Evolutionary conservation across 2,797 vertebrate species (phyloP).

Genomic region (Takifugu rubripes): DNA sequence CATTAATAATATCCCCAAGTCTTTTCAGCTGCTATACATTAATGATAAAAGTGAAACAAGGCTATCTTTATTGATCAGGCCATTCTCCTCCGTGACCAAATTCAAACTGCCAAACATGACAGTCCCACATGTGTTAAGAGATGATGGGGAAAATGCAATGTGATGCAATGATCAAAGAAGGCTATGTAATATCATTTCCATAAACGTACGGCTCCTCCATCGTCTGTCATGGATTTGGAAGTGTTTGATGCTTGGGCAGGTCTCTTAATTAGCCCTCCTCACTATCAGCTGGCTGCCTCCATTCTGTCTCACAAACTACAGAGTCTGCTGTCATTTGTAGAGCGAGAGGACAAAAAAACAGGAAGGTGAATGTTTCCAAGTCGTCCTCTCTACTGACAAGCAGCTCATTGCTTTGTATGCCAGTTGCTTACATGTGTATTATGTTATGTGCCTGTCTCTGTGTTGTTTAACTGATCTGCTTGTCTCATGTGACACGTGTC

Average conservation of each 20-base stretch:
- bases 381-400: slow-evolving; percentile 46
- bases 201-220: slow-evolving; percentile 72
- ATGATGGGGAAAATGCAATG: slow-evolving; percentile 71
- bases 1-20: slow-evolving; percentile 70
- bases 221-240: slow-evolving; percentile 72
- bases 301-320: slow-evolving; percentile 65
- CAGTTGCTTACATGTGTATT: neutral
- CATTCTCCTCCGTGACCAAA: slow-evolving; percentile 72
- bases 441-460: neutral
- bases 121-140: slow-evolving; percentile 67
- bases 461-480: slow-evolving; percentile 20
- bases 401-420: slow-evolving; percentile 28
- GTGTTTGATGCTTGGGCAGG: slow-evolving; percentile 76
- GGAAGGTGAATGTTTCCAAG: slow-evolving; percentile 33
- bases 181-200: slow-evolving; percentile 79
- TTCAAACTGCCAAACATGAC: slow-evolving; percentile 59
- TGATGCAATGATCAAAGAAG: slow-evolving; percentile 81
- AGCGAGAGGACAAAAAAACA: slow-evolving; percentile 48
- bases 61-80: slow-evolving; percentile 74
- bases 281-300: slow-evolving; percentile 70
- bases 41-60: slow-evolving; percentile 64
- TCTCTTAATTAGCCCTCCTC: slow-evolving; percentile 76
- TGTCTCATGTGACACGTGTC: slow-evolving; percentile 4
- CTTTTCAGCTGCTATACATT: slow-evolving; percentile 58
- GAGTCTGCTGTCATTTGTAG: slow-evolving; percentile 53